Evolutionary conservation across 2,113 vertebrate genomes (phyloP).

Genomic region (Chloropsis hardwickii): DNA sequence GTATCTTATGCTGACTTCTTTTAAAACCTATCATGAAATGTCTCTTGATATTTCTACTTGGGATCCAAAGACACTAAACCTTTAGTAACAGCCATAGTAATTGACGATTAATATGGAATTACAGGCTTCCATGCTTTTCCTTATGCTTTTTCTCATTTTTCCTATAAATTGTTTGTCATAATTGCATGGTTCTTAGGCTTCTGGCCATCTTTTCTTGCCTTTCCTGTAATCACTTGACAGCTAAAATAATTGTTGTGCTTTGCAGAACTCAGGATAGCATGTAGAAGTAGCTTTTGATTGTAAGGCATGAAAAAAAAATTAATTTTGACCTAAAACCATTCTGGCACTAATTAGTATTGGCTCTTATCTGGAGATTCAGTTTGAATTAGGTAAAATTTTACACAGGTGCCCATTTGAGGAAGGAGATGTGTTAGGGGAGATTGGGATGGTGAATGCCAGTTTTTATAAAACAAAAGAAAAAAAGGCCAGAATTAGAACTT

Average conservation of each 20-base stretch:
- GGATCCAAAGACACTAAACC: not conserved
- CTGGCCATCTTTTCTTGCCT: not conserved
- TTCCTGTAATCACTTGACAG: not conserved
- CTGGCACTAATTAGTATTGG: not conserved
- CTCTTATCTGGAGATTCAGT: not conserved
- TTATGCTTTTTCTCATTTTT: not conserved
- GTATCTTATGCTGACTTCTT: not conserved
- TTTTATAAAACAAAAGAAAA: not conserved
- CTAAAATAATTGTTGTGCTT: not conserved
- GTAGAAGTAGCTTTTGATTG: not conserved
- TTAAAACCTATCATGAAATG: not conserved
- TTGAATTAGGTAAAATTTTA: not conserved
- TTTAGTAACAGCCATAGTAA: not conserved
- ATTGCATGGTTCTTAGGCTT: not conserved
- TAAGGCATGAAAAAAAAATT: not conserved
- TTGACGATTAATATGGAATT: not conserved
- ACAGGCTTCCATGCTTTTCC: not conserved
- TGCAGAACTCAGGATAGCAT: not conserved
- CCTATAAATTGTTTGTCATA: not conserved
- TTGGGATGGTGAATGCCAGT: not conserved
- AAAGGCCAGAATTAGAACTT: not conserved
- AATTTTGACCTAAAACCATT: not conserved
- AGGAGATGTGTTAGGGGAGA: fast-evolving
- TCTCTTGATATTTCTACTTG: not conserved
- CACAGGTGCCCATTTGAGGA: not conserved